Base-by-base conservation (phyloP, 2,888 invertebrate species). In the Heliconius ethilla region DNA sequence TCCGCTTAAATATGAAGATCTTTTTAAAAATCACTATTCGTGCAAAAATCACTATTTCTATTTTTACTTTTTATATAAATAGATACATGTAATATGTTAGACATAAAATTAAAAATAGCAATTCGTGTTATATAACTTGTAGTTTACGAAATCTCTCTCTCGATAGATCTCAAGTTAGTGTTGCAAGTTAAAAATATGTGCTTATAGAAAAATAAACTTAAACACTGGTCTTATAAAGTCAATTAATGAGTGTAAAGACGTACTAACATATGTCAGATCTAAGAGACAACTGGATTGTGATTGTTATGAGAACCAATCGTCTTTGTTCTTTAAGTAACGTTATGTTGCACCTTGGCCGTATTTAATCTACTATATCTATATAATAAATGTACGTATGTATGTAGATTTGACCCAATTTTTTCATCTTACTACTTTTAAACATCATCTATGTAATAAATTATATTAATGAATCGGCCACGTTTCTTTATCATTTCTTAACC, bases 1-100 rank as follows among this genome's bases (percentile, higher is more conserved):
- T 81, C 83, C 82, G 82, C 82, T 80, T 82, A 82, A 81, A 83
- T 76, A 75, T 82, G 86, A 89, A n/a, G n/a, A n/a, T n/a, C n/a
- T n/a, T n/a, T n/a, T n/a, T n/a, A n/a, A n/a, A n/a, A n/a, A n/a
- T n/a, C n/a, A n/a, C n/a, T n/a, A n/a, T n/a, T n/a, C n/a, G 33
- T n/a, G 55, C 72, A 33, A 33, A 59, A 72, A n/a, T n/a, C n/a
- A 37, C 33, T n/a, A 33, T 72, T 33, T 25, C n/a, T 72, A 72
- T 59, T 59, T n/a, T 4, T 7, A 25, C 33, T 33, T 59, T 59
- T 59, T 37, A 7, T 15, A 15, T 1, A 59, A 2, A 10, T 55
- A 55, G 7, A 10, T 59, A n/a, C 3, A 59, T n/a, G n/a, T 70
- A 13, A 70, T 13, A 55, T 59, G 55, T 72, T 72, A 59, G 25